Conservation (phyloP, 2,888 invertebrate species). For the Synergus umbraculus region DNA sequence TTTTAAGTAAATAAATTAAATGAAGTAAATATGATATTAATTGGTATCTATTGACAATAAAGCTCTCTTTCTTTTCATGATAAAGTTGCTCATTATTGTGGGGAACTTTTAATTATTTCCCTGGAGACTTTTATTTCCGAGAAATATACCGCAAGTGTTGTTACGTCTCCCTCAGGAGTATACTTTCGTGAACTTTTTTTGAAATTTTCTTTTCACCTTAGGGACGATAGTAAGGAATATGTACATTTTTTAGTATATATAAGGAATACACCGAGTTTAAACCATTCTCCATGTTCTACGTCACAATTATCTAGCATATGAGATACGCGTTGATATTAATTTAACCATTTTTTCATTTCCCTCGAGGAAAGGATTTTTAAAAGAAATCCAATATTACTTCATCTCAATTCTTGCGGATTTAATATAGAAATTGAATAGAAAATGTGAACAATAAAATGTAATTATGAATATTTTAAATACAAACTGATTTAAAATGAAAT, state of each 20-base stretch:
- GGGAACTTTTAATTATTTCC: constrained; percentile 20
- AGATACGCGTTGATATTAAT: background rate
- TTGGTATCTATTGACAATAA: background rate
- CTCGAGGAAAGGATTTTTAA: background rate
- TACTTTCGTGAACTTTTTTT: constrained; percentile 17
- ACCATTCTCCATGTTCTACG: background rate
- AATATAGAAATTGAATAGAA: too few relatives aligned
- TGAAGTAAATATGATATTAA: background rate
- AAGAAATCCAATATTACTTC: background rate
- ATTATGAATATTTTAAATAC: background rate
- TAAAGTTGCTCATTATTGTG: background rate
- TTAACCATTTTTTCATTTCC: background rate
- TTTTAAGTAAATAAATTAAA: background rate
- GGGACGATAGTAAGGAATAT: constrained; percentile 15
- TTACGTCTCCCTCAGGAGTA: constrained; percentile 27
- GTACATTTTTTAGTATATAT: constrained; percentile 2
- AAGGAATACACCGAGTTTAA: background rate
- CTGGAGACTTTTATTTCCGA: constrained; percentile 24
- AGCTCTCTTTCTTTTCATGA: background rate
- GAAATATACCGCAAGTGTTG: constrained; percentile 2
- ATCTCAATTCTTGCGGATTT: background rate
- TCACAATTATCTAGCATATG: background rate
- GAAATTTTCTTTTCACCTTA: constrained; percentile 20
- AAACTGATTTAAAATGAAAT: background rate
- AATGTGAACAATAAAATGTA: background rate